Evolutionary conservation across 2,113 vertebrate genomes (phyloP), one percentile per base, ranked within the genome.

Genomic region (Synodontis membranacea): DNA sequence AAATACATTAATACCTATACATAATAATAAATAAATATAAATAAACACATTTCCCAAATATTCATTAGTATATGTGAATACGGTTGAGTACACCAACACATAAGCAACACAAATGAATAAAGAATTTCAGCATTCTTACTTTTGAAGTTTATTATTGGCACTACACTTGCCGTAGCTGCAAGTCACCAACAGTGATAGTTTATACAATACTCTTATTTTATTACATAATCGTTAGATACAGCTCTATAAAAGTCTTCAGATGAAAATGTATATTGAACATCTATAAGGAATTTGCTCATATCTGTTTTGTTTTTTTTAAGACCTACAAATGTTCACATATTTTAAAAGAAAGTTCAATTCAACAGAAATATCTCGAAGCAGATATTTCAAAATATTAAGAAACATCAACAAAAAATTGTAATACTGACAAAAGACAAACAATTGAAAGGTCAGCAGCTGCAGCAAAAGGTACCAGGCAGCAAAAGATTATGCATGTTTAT

Each of bases 301-400:
- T 62, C 3, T 58, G 19, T 15, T 85, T 62, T 88, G n/a, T 83
- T 54, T 34, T 81, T 64, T 79, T 56, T 46, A 80, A 87, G 72
- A 76, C 84, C 44, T 28, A 37, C 46, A 56, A 46, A 28, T 58
- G 68, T 85, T 76, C 56, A 68, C 4, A 83, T 68, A 68, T 68
- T 83, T 54, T n/a, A 31, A 82, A 15, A 79, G 37, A 68, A 70
- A 64, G 48, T 80, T 76, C 25, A 58, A 34, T 86, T 89, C 42
- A 88, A 89, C 66, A 87, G 28, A 87, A 84, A 81, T 82, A 86
- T 74, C 39, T 80, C 17, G 50, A 87, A 70, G 11, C 34, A 83
- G 44, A 68, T 9, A 58, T 56, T 60, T 46, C 11, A 60, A 11
- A 28, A 28, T 25, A 60, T 28, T 60, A 60, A 28, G 25, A 60